These are phyloP conservation scores for Nesoenas mayeri DNA, from an alignment of 2,113 vertebrate species.

Conservation along the genomic window DNA sequence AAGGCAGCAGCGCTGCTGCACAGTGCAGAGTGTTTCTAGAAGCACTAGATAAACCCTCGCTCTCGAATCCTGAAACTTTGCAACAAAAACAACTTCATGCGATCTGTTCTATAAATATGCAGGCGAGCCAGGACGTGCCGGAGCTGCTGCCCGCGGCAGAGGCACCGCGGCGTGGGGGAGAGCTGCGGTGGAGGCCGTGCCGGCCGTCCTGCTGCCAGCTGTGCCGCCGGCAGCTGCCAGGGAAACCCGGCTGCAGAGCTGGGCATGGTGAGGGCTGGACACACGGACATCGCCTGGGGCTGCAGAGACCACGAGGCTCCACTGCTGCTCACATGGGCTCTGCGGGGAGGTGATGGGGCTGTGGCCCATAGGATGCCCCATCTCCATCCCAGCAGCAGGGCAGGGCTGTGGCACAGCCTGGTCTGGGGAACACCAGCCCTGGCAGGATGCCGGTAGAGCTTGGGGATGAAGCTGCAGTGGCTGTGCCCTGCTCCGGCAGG, in stretches of 20 bases:
- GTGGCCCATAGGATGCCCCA: background rate
- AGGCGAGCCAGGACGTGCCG: conserved; percentile 46
- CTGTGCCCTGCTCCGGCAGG: background rate
- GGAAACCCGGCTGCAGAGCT: background rate
- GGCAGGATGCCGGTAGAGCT: background rate
- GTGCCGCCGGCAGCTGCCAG: background rate
- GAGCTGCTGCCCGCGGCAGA: background rate
- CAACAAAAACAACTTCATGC: conserved; percentile 38
- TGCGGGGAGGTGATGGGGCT: background rate
- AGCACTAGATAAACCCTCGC: background rate
- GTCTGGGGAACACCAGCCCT: too few species aligned
- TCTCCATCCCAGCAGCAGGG: background rate
- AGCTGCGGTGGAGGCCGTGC: fast-evolving
- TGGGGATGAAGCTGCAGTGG: background rate
- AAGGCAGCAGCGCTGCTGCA: background rate
- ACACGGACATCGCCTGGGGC: fast-evolving
- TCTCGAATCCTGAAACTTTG: background rate
- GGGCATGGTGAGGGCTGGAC: background rate
- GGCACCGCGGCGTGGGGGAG: background rate
- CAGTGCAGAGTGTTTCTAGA: background rate
- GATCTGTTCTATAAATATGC: conserved; percentile 59
- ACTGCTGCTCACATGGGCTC: background rate
- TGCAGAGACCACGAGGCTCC: background rate
- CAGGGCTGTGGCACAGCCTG: background rate
- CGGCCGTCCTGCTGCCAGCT: background rate